Percentiles rank a stretch among this genome's conserved stretches.
phyloP scores from a whole-genome alignment of 2,113 vertebrate genomes.

The Gnathonemus echidnorhynchus region DNA sequence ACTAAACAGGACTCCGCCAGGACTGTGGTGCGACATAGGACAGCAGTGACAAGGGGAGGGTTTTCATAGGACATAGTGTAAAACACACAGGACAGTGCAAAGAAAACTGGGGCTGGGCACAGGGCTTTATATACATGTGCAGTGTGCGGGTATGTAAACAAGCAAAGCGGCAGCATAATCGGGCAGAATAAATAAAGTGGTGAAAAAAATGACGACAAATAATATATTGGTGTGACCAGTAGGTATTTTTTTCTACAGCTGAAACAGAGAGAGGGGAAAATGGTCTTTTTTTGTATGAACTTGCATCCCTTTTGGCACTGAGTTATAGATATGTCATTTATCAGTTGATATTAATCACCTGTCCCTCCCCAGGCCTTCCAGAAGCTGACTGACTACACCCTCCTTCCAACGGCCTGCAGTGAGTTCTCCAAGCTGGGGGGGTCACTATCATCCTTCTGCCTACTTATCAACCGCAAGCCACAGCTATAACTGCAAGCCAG shows the following conservation, averaged over 20 bases:
- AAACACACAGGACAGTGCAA: neutral
- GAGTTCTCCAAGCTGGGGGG: slow-evolving; percentile 77
- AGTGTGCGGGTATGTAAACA: neutral
- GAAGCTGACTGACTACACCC: slow-evolving; percentile 77
- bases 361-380: slow-evolving; percentile 66
- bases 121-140: neutral
- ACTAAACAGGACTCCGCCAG: neutral
- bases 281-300: neutral
- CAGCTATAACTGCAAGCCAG: slow-evolving; percentile 39
- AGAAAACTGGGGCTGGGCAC: neutral
- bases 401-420: slow-evolving; percentile 78
- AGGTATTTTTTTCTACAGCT: neutral
- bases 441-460: slow-evolving; percentile 75
- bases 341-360: neutral
- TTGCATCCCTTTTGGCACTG: neutral
- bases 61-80: neutral
- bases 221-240: neutral
- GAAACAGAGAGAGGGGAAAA: neutral
- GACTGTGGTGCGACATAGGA: neutral
- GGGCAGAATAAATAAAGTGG: neutral
- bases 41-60: neutral
- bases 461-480: slow-evolving; percentile 77
- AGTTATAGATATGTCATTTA: neutral
- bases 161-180: neutral
- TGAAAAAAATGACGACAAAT: neutral